Evolutionary conservation across 2,113 vertebrate genomes (phyloP).

Genomic region (Puma concolor): DNA sequence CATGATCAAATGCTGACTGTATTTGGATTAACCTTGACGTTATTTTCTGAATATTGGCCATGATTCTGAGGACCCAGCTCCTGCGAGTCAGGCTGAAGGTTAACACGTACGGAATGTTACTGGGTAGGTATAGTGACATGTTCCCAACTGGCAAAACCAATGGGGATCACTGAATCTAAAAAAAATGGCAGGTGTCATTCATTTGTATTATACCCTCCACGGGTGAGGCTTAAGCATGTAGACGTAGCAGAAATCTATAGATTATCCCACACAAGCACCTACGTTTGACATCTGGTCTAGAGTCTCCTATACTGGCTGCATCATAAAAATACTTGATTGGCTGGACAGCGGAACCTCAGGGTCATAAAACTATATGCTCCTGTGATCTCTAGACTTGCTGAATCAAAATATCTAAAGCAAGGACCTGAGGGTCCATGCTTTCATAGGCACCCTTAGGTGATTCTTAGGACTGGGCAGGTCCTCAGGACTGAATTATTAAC

Average conservation of each 20-base stretch:
- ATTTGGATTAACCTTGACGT: not conserved
- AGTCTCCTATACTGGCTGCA: not conserved
- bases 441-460: not conserved
- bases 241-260: not conserved
- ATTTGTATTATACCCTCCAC: not conserved
- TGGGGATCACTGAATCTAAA: not conserved
- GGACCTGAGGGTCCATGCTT: not conserved
- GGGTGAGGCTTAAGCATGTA: not conserved
- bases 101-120: not conserved
- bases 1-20: not conserved
- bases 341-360: not conserved
- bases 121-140: not conserved
- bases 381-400: not conserved
- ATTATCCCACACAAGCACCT: too few species aligned
- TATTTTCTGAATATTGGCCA: not conserved
- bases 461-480: not conserved
- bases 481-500: not conserved
- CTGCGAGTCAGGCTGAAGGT: not conserved
- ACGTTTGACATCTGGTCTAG: not conserved
- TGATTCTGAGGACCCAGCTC: not conserved
- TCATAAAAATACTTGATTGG: not conserved
- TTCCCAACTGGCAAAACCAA: not conserved
- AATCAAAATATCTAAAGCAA: not conserved
- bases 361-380: not conserved
- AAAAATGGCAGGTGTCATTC: not conserved